These are phyloP conservation scores for Leptatherina wallacei DNA, from an alignment of 2,797 vertebrate genomes.

Conservation along the genomic window DNA sequence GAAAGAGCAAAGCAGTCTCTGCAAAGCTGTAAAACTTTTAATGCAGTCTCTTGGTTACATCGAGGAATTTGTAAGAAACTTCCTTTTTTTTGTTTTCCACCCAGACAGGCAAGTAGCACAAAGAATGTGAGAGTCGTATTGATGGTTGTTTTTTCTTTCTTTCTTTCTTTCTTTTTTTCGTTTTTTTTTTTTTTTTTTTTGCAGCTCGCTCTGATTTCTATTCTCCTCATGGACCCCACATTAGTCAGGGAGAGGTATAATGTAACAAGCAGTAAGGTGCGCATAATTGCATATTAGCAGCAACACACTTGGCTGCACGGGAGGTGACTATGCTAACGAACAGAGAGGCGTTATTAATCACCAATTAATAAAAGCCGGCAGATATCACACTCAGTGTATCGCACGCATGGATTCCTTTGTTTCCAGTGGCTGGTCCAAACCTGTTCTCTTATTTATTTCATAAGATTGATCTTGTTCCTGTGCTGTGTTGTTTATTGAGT, in stretches of 20 bases:
- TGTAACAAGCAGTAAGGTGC: constrained; percentile 94
- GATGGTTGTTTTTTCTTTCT: constrained; percentile 42
- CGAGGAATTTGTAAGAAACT: constrained; percentile 71
- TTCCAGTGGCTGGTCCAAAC: constrained; percentile 73
- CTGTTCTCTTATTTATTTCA: constrained; percentile 78
- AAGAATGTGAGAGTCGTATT: constrained; percentile 67
- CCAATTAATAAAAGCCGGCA: constrained; percentile 92
- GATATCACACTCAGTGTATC: constrained; percentile 77
- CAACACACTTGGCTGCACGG: constrained; percentile 93
- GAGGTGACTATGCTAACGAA: constrained; percentile 97
- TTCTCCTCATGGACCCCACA: constrained; percentile 82
- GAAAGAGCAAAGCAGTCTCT: constrained; percentile 75
- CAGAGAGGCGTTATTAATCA: constrained; percentile 97
- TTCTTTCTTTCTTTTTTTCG: too few relatives aligned
- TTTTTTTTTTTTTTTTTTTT: constrained; percentile 43
- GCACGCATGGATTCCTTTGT: constrained; percentile 78
- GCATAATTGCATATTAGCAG: constrained; percentile 90
- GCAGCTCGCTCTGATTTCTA: constrained; percentile 71
- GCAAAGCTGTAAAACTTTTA: constrained; percentile 81
- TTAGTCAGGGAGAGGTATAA: constrained; percentile 83
- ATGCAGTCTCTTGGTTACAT: constrained; percentile 76
- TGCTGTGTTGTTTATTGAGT: constrained; percentile 73
- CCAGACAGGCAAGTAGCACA: constrained; percentile 60
- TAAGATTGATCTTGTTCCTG: constrained; percentile 77
- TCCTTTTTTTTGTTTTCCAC: constrained; percentile 41